These are phyloP conservation scores for Lanius collurio DNA, from an alignment of 2,113 vertebrate species.

Conservation along the genomic window DNA sequence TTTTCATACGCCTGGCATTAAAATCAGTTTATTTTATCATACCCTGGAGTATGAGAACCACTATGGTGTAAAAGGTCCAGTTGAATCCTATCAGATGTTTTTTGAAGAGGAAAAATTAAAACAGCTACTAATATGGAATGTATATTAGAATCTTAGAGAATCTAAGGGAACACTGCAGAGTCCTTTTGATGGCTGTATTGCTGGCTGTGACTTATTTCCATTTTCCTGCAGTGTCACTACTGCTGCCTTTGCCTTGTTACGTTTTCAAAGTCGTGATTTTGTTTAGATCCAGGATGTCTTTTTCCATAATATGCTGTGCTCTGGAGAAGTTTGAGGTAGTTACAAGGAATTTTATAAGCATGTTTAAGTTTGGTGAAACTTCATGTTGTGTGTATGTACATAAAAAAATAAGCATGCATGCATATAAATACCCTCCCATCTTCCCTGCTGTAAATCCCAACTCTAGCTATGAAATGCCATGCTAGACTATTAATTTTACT, in stretches of 20 bases:
- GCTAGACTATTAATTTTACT: not conserved
- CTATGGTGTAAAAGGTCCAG: not conserved
- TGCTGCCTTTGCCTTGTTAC: not conserved
- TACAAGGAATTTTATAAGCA: not conserved
- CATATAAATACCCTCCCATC: accelerated
- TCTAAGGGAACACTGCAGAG: not conserved
- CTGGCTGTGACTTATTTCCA: not conserved
- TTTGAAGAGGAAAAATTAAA: not conserved
- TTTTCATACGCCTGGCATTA: not conserved
- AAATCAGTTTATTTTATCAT: not conserved
- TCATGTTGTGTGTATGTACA: not conserved
- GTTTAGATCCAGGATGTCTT: not conserved
- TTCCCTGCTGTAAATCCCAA: not conserved
- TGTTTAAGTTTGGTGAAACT: not conserved
- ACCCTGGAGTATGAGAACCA: not conserved
- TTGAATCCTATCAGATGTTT: not conserved
- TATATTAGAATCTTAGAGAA: not conserved
- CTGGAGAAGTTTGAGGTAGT: not conserved
- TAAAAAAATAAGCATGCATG: not conserved
- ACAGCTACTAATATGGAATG: not conserved
- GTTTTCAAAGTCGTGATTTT: not conserved
- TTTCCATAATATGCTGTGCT: not conserved
- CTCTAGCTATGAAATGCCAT: not conserved
- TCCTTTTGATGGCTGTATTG: not conserved
- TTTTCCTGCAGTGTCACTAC: not conserved